A percentile compares a stretch with the other conserved stretches of the same genome.
phyloP scores from a whole-genome alignment of 1,140 invertebrate species.

The Phenacoccus solenopsis region DNA sequence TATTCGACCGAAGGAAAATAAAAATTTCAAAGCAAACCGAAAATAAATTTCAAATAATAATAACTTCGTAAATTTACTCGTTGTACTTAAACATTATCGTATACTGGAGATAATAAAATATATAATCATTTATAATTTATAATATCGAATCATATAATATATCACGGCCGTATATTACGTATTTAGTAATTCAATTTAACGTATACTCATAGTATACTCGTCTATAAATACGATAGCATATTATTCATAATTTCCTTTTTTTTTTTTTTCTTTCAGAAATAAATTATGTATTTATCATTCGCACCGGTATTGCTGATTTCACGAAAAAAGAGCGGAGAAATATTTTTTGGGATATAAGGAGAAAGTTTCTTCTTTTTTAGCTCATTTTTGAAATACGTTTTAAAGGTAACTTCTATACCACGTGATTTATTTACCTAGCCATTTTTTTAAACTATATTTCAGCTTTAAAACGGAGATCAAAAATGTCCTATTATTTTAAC shows the following conservation, averaged over 20 bases:
- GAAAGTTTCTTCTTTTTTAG: no score
- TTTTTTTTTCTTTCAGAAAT: no score
- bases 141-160: constrained; percentile 3
- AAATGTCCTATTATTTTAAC: background rate
- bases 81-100: constrained; percentile 12
- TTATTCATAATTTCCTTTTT: background rate
- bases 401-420: constrained; percentile 2
- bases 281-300: no score
- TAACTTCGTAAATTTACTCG: background rate
- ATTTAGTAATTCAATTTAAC: constrained; percentile 11
- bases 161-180: constrained; percentile 14
- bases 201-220: background rate
- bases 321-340: background rate
- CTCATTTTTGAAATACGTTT: background rate
- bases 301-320: no score
- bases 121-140: background rate
- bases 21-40: background rate
- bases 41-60: background rate
- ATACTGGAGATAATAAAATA: constrained; percentile 15
- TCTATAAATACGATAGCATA: no score
- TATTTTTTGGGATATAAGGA: background rate
- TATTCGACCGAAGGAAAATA: no score
- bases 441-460: background rate
- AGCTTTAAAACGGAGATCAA: background rate
- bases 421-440: background rate